phyloP scores from a whole-genome alignment of 2,113 vertebrate genomes.

The Erythrocercus mccallii region DNA sequence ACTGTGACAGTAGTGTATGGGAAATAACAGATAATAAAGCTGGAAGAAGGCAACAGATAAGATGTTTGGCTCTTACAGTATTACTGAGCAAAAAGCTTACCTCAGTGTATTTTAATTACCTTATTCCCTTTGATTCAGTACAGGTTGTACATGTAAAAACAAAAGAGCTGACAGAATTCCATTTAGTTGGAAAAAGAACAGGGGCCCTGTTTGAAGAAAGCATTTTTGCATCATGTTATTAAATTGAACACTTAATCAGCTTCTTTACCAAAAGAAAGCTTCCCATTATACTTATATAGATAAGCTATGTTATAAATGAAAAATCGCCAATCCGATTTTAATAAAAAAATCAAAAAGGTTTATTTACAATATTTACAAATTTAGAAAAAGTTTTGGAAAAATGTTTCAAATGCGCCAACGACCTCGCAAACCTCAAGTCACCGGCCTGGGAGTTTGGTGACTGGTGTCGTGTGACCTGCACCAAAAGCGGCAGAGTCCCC shows the following conservation, averaged over 20 bases:
- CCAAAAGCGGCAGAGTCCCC: too few species aligned
- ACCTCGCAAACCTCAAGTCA: too few species aligned
- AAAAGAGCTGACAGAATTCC: slow-evolving; percentile 1
- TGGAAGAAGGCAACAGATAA: background rate
- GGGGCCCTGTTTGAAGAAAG: slow-evolving; percentile 10
- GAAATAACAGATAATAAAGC: background rate
- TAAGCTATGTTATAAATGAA: too few species aligned
- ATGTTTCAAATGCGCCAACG: too few species aligned
- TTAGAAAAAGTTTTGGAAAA: too few species aligned
- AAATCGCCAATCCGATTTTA: too few species aligned
- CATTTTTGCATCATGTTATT: slow-evolving; percentile 49
- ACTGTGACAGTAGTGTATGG: background rate
- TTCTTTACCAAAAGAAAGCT: slow-evolving; percentile 49
- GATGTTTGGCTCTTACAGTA: background rate
- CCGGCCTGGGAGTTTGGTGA: too few species aligned
- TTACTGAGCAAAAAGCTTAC: background rate
- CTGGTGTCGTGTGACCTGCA: too few species aligned
- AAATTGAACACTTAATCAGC: slow-evolving; percentile 66
- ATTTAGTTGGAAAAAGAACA: slow-evolving; percentile 12
- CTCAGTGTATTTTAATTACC: background rate
- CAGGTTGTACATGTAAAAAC: background rate
- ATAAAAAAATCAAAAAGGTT: too few species aligned
- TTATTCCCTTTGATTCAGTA: background rate
- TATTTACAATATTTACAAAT: too few species aligned
- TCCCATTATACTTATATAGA: slow-evolving; percentile 34